These are phyloP conservation scores for Nemopilema nomurai DNA, from an alignment of 30 jellyfish, hydroid and myxozoan species.

Conservation along the genomic window DNA sequence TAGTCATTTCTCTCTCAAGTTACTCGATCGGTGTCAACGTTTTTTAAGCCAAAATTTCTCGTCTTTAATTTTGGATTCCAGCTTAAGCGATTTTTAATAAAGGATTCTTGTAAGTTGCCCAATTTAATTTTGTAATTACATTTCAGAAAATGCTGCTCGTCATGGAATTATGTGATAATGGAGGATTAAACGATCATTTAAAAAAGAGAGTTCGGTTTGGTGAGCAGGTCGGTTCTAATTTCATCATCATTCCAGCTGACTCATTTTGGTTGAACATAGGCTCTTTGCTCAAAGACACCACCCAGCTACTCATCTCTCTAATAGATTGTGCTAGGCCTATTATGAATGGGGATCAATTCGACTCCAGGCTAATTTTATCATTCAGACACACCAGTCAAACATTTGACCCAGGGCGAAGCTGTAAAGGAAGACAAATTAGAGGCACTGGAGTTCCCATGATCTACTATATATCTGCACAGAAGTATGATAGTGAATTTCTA, in stretches of 20 bases:
- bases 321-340: background rate
- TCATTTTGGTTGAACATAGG: background rate
- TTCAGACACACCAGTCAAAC: background rate
- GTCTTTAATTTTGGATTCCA: background rate
- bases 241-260: background rate
- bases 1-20: too few relatives aligned
- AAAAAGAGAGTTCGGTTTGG: conserved; percentile 49
- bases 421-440: background rate
- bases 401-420: background rate
- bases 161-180: conserved; percentile 90
- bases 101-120: background rate
- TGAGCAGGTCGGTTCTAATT: conserved; percentile 58
- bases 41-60: too few relatives aligned
- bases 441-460: too few relatives aligned
- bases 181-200: conserved; percentile 78
- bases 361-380: background rate
- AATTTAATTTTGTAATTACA: background rate
- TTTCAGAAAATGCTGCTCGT: conserved; percentile 86
- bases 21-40: too few relatives aligned
- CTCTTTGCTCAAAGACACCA: background rate
- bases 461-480: too few relatives aligned
- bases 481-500: background rate
- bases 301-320: background rate
- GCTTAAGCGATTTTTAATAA: background rate
- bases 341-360: background rate